phyloP scores from a whole-genome alignment of 2,888 invertebrate species.

The Escarpia spicata region DNA sequence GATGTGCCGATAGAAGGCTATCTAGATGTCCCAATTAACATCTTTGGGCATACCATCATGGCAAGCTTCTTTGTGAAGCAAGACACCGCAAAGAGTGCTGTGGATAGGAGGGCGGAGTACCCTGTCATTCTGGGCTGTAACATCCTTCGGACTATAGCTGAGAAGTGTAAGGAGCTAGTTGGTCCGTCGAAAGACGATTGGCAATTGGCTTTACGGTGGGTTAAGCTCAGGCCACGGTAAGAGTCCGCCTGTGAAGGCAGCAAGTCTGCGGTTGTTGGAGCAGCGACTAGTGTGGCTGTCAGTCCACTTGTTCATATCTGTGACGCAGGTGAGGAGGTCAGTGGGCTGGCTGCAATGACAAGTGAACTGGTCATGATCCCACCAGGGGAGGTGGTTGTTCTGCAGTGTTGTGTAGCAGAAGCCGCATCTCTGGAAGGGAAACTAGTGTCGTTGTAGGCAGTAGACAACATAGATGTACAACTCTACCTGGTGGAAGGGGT shows the following conservation, averaged over 20 bases:
- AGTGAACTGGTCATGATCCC: not conserved
- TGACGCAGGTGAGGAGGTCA: not conserved
- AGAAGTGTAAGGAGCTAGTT: not conserved
- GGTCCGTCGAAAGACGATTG: not conserved
- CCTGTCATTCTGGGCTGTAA: not conserved
- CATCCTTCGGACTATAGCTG: not conserved
- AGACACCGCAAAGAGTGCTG: not conserved
- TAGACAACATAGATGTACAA: not conserved
- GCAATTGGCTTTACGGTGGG: not conserved
- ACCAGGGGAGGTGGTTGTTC: not conserved
- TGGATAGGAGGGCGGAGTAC: not conserved
- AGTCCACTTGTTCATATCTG: not conserved
- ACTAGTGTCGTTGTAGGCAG: not conserved
- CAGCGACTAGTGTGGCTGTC: too few relatives aligned
- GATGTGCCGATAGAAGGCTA: not conserved
- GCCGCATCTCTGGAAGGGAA: not conserved
- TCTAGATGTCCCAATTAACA: not conserved
- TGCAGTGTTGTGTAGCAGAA: not conserved
- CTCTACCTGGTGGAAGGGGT: not conserved
- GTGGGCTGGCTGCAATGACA: not conserved
- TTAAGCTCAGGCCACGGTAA: not conserved
- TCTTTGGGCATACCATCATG: not conserved
- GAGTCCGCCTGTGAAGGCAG: not conserved
- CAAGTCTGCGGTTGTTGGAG: too few relatives aligned
- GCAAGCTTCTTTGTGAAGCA: not conserved